A percentile compares a stretch with the other conserved stretches of the same genome.
phyloP scores from a whole-genome alignment of 2,113 vertebrate species.

The Orientallactaga bullata region DNA sequence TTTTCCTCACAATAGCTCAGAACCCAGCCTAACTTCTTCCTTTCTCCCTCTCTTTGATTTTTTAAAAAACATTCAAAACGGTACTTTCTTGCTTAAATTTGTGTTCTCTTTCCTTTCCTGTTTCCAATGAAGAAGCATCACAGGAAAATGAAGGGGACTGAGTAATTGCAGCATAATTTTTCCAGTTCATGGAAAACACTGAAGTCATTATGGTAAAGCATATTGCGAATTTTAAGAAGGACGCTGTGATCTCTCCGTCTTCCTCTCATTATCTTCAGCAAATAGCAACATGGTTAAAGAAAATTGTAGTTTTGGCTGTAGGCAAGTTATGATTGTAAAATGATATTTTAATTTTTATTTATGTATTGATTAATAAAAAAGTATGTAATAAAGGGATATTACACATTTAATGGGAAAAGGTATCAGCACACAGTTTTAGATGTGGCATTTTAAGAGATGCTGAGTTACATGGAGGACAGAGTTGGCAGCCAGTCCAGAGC shows the following conservation, averaged over 20 bases:
- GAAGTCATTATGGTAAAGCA: conserved; percentile 52
- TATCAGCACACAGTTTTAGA: conserved; percentile 26
- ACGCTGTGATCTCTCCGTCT: conserved; percentile 16
- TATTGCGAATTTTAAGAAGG: conserved; percentile 70
- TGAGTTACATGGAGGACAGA: too few relatives aligned
- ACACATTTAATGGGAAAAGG: neutral
- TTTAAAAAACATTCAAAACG: conserved; percentile 42
- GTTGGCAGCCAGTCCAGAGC: rapidly evolving
- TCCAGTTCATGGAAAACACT: conserved; percentile 6
- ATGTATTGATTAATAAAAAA: conserved; percentile 69
- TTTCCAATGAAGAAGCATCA: conserved; percentile 52
- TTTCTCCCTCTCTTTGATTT: conserved; percentile 25
- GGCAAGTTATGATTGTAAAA: conserved; percentile 63
- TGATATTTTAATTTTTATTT: conserved; percentile 70
- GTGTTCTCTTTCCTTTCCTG: conserved; percentile 34
- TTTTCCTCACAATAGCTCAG: conserved; percentile 77
- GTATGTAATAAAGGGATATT: conserved; percentile 38
- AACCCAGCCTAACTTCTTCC: conserved; percentile 60
- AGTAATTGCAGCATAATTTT: conserved; percentile 50
- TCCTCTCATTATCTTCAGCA: conserved; percentile 60
- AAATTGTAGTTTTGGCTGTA: conserved; percentile 53
- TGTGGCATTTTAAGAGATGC: conserved; percentile 69
- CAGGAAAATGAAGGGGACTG: conserved; percentile 51
- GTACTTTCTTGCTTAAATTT: conserved; percentile 70
- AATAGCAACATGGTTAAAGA: conserved; percentile 50